Conservation (phyloP, 2,888 invertebrate species). For the Empis livida region DNA sequence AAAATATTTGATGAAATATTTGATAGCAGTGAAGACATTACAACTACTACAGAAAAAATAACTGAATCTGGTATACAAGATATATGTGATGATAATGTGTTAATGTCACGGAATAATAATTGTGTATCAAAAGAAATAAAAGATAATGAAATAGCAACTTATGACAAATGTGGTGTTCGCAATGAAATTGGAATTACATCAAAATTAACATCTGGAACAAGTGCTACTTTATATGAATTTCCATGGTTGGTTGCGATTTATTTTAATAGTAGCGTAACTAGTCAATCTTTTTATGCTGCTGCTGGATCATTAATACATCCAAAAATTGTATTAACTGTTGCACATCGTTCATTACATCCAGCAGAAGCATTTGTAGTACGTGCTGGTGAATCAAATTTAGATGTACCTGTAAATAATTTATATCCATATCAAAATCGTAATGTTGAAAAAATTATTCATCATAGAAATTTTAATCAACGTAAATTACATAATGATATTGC, state of each 20-base stretch:
- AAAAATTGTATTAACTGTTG: constrained; percentile 61
- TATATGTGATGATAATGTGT: too few species aligned
- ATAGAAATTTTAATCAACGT: constrained; percentile 42
- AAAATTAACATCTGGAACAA: too few species aligned
- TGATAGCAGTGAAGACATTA: too few species aligned
- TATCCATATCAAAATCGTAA: constrained; percentile 54
- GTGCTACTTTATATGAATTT: constrained; percentile 41
- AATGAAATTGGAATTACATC: too few species aligned
- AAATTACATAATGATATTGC: constrained; percentile 62
- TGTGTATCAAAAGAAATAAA: too few species aligned
- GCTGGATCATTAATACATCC: constrained; percentile 69
- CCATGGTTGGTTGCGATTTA: constrained; percentile 64
- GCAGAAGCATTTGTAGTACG: constrained; percentile 37
- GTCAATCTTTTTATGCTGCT: constrained; percentile 52
- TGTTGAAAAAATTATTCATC: constrained; percentile 30
- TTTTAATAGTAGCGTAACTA: constrained; percentile 40
- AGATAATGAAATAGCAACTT: too few species aligned
- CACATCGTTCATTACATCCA: constrained; percentile 44
- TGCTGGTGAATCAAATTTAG: constrained; percentile 71
- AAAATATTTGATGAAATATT: too few species aligned
- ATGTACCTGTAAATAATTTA: constrained; percentile 47
- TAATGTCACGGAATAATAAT: too few species aligned
- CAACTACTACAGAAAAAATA: too few species aligned
- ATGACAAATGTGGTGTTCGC: too few species aligned
- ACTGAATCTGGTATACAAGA: too few species aligned